Percentiles rank a stretch among this genome's conserved stretches.
phyloP scores from a whole-genome alignment of 2,888 invertebrate species.

The Chalcosyrphus nemorum region DNA sequence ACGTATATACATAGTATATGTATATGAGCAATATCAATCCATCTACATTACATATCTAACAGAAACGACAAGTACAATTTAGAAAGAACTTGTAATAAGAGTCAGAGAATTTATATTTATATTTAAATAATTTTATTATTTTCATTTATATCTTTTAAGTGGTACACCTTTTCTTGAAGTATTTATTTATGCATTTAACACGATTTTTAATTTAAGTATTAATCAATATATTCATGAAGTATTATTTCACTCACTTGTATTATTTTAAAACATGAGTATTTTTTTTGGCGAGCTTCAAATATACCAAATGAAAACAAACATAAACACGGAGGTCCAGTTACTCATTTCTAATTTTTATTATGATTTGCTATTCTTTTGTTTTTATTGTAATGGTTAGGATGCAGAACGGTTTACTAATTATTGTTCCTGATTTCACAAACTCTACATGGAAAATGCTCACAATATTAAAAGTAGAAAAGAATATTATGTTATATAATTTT shows the following conservation, averaged over 20 bases:
- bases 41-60: no score
- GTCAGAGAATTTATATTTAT: neutral
- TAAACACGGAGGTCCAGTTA: slow-evolving; percentile 27
- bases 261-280: slow-evolving; percentile 7
- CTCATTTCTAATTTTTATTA: slow-evolving; percentile 30
- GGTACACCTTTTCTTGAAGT: slow-evolving; percentile 60
- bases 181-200: slow-evolving; percentile 44
- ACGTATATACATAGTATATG: no score
- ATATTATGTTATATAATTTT: slow-evolving; percentile 56
- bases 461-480: slow-evolving; percentile 65
- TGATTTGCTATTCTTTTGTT: slow-evolving; percentile 48
- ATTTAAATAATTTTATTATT: slow-evolving; percentile 5
- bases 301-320: slow-evolving; percentile 33
- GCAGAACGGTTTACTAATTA: slow-evolving; percentile 31
- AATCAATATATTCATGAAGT: slow-evolving; percentile 53
- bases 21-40: no score
- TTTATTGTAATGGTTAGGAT: slow-evolving; percentile 42
- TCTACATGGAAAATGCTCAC: slow-evolving; percentile 51
- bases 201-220: slow-evolving; percentile 35
- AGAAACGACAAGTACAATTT: no score
- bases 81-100: neutral
- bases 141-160: slow-evolving; percentile 69
- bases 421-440: slow-evolving; percentile 45
- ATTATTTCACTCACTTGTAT: slow-evolving; percentile 47
- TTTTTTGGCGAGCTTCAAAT: slow-evolving; percentile 20